Evolutionary conservation across 2,113 vertebrate species (phyloP), one percentile per base, ranked within the genome.

Genomic region (Plecturocebus donacophilus): DNA sequence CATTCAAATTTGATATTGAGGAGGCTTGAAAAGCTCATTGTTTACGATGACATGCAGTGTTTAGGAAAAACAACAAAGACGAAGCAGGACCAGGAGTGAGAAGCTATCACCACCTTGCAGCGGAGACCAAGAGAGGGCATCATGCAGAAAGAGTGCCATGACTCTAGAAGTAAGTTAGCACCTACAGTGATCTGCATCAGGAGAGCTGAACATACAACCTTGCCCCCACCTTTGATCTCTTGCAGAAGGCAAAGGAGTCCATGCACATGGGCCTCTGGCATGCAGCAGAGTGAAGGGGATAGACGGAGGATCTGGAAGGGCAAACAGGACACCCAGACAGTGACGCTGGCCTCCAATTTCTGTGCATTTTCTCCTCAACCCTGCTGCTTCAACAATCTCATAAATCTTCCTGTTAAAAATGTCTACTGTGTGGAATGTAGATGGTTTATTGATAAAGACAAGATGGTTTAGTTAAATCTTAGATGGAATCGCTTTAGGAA

Each of bases 381-480:
- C 17, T 20, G 42, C 13, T 23, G 47, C 49, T 71, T 42, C 56
- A 5, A 2, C 40, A 38, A 38, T 52, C n/a, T 76, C 92, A 30
- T 66, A 54, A 84, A 68, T 95, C 84, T 90, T 88, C 94, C 71
- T 76, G 56, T 54, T 95, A 40, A 42, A 90, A 82, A 25, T 49
- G 77, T 77, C 94, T 68, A 1, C 32, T 3, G 8, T 17, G 2
- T 79, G 73, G 49, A 9, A 68, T 3, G 56, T 61, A 21, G 80
- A 85, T 58, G 38, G 87, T 83, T 92, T 87, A 92, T 91, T 68
- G 82, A 94, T 91, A 91, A 95, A 64, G 93, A 56, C 76, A 88
- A 85, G 92, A n/a, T 75, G 49, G 91, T 73, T 90, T 90, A 90
- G 96, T 90, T 94, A 92, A 84, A 75, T 27, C 77, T 96, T 83